Evolutionary conservation across 2,888 invertebrate genomes (phyloP), one percentile per base, ranked within the genome.

Genomic region (Ichneumoninae sp.): DNA sequence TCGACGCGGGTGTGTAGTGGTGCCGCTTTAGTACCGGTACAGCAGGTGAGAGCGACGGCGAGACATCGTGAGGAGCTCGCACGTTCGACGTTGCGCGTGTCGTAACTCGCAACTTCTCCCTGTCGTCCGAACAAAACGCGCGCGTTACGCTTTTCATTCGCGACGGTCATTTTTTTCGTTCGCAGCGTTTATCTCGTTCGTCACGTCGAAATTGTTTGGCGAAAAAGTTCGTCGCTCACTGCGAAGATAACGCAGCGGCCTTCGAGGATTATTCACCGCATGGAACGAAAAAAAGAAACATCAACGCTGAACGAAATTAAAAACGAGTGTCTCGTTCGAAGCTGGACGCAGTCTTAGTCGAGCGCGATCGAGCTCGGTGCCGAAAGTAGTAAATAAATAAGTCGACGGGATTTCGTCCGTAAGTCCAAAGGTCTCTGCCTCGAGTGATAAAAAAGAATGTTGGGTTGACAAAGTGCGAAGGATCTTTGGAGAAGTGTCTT

Each of bases 1-100:
- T 87, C 88, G 90, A 47, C 89, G 71, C 80, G 85, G 72, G 84
- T 86, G 80, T 83, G 74, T 78, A 84, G 82, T 79, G 79, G 83
- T 84, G 74, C 70, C 77, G 82, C 70, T 84, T 84, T 82, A 78
- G 74, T 80, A 74, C 84, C 81, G 80, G 84, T 85, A 82, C 68
- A 66, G 65, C 66, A 71, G 76, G 75, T 54, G 19, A 52, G 47
- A 72, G 80, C 77, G 74, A 80, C 30, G 60, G 77, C 82, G 82
- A 19, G 62, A 66, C 75, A 16, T 50, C 22, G 52, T 26, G 52
- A 52, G 40, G 52, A 52, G 68, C 69, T 68, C 69, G 19, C 71
- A 66, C 70, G 72, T 77, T 72, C 65, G 65, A 69, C 80, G 74
- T 75, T 47, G 80, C 54, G 80, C 66, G 74, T 84, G 65, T 33